Evolutionary conservation across 2,888 invertebrate species (phyloP).

Genomic region (Choreutis nemorana): DNA sequence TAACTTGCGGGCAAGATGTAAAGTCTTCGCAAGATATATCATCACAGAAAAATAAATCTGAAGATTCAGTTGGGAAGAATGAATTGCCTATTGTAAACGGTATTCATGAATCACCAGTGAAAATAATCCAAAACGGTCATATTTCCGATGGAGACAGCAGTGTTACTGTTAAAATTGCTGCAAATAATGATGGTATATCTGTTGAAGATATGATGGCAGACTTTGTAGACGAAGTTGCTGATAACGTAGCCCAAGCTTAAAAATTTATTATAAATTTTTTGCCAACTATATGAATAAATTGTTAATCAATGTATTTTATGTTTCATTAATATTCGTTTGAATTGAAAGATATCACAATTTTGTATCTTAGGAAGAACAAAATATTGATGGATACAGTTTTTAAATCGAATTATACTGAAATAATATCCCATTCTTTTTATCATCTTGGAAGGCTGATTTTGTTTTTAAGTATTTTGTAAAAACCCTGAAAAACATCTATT

Average conservation of each 20-base stretch:
- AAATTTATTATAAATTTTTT: slow-evolving; percentile 5
- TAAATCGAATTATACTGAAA: too few species aligned
- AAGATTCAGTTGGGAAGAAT: slow-evolving; percentile 4
- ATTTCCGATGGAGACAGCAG: too few species aligned
- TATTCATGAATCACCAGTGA: slow-evolving; percentile 10
- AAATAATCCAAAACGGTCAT: not conserved
- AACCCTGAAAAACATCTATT: too few species aligned
- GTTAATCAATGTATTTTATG: too few species aligned
- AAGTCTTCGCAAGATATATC: slow-evolving; percentile 29
- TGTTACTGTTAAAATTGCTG: slow-evolving; percentile 14
- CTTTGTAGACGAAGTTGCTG: slow-evolving; percentile 52
- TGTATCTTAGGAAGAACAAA: too few species aligned
- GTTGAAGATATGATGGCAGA: slow-evolving; percentile 57
- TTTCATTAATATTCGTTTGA: too few species aligned
- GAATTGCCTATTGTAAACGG: slow-evolving; percentile 7
- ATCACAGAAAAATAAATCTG: slow-evolving; percentile 15
- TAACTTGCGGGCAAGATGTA: slow-evolving; percentile 43
- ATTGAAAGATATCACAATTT: too few species aligned
- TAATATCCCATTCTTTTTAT: too few species aligned
- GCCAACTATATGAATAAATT: too few species aligned
- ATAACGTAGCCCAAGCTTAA: slow-evolving; percentile 17
- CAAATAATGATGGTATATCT: slow-evolving; percentile 16
- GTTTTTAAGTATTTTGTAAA: too few species aligned
- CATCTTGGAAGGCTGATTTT: too few species aligned
- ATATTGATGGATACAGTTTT: too few species aligned